Conservation (phyloP, 92 coral and sea anemone genomes). For the Paragorgia papillata region DNA sequence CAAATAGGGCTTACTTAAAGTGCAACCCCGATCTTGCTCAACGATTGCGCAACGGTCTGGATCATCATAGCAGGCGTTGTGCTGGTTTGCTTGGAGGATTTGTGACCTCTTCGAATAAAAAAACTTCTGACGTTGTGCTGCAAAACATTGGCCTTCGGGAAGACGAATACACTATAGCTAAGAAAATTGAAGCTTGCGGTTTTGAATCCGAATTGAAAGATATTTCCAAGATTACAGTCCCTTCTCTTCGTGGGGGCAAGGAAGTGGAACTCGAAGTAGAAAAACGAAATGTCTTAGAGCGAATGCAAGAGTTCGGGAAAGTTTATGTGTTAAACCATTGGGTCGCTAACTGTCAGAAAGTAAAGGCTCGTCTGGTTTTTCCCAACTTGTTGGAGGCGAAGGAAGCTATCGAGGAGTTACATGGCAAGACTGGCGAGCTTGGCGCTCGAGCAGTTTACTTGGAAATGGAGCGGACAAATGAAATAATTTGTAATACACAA, state of each 20-base stretch:
- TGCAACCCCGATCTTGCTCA: too few species aligned
- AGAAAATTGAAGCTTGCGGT: too few species aligned
- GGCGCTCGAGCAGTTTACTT: too few species aligned
- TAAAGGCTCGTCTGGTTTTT: too few species aligned
- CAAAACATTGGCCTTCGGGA: neutral
- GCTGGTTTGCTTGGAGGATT: too few species aligned
- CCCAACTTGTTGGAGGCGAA: conserved; percentile 10
- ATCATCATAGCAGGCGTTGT: neutral
- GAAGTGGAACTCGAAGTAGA: too few species aligned
- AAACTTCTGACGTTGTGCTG: neutral
- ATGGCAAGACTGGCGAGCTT: neutral
- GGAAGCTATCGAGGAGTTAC: neutral
- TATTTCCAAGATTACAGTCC: too few species aligned
- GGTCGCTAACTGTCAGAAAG: too few species aligned
- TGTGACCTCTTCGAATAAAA: neutral
- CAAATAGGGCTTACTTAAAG: conserved; percentile 2
- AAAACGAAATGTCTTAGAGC: too few species aligned
- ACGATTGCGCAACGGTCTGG: neutral
- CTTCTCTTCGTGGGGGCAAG: too few species aligned
- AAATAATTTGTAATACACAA: conserved; percentile 23
- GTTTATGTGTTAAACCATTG: too few species aligned
- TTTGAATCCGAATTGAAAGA: conserved; percentile 8
- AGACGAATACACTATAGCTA: conserved; percentile 25
- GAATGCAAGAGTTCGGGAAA: too few species aligned
- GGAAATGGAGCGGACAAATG: neutral